A percentile compares a stretch with the other conserved stretches of the same genome.
Conservation (phyloP, 1,140 invertebrate genomes). For the Sinella curviseta region DNA sequence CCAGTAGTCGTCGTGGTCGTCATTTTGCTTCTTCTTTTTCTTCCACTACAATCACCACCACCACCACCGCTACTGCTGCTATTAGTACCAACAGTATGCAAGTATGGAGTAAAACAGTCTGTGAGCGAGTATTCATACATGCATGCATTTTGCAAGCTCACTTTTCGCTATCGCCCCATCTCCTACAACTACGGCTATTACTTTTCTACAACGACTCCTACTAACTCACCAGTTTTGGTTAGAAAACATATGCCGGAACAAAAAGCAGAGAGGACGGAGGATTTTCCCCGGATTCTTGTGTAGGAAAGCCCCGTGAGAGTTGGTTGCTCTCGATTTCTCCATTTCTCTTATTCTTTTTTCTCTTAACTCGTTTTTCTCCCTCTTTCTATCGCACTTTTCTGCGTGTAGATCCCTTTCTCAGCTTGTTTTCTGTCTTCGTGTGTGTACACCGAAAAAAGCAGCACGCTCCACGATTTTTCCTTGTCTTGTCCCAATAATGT, state of each 20-base stretch:
- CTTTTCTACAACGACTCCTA: neutral
- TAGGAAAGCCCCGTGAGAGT: conserved; percentile 20
- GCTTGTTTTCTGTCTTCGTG: neutral
- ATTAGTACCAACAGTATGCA: too few species aligned
- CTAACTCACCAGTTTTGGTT: too few species aligned
- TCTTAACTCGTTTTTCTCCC: neutral
- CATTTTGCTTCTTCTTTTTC: too few species aligned
- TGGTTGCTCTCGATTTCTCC: conserved; percentile 17
- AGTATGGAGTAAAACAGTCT: too few species aligned
- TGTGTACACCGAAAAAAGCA: neutral
- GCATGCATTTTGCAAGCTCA: neutral
- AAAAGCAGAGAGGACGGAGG: neutral
- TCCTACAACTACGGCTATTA: neutral
- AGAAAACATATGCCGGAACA: conserved; percentile 17
- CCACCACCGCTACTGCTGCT: too few species aligned
- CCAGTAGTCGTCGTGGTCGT: too few species aligned
- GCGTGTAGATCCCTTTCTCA: too few species aligned
- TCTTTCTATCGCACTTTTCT: neutral
- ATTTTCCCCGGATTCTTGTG: conserved; percentile 20
- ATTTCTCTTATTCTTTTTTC: neutral
- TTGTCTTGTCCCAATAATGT: neutral
- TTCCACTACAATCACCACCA: too few species aligned
- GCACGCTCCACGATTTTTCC: too few species aligned
- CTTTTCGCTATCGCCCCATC: neutral
- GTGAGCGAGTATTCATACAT: neutral